These are phyloP conservation scores for Cerastis leucographa DNA, from an alignment of 2,888 invertebrate genomes.

Conservation along the genomic window DNA sequence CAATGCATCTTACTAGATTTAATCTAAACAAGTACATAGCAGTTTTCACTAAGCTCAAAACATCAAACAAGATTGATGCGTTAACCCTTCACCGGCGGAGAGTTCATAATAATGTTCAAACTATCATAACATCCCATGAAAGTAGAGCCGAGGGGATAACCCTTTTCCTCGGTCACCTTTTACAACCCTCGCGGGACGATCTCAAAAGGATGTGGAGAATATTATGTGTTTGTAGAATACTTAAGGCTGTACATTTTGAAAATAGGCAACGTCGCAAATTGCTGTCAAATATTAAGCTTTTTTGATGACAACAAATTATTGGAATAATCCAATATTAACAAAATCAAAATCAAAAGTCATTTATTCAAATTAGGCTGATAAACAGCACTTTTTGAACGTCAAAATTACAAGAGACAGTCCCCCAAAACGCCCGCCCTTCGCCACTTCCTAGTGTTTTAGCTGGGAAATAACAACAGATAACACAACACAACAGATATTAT, in stretches of 20 bases:
- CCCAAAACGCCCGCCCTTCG: too few relatives aligned
- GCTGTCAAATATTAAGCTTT: background rate
- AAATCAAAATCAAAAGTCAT: too few relatives aligned
- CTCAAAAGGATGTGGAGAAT: background rate
- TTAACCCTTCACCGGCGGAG: constrained; percentile 28
- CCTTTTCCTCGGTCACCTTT: constrained; percentile 51
- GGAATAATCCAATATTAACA: too few relatives aligned
- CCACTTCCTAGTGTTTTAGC: too few relatives aligned
- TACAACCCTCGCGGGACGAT: constrained; percentile 16
- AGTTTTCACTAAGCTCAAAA: constrained; percentile 16
- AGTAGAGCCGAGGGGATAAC: constrained; percentile 29
- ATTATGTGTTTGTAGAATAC: background rate
- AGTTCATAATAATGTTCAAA: constrained; percentile 48
- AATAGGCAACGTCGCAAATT: background rate
- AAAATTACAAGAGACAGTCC: too few relatives aligned
- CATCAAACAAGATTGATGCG: constrained; percentile 11
- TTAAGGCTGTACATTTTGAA: background rate
- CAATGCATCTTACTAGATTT: background rate
- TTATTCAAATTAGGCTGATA: too few relatives aligned
- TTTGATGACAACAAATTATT: background rate
- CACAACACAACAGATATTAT: too few relatives aligned
- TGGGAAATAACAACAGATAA: too few relatives aligned
- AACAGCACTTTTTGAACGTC: too few relatives aligned
- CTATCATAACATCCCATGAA: constrained; percentile 41
- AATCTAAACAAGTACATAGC: background rate